These are phyloP conservation scores for Tetanocera ferruginea DNA, from an alignment of 2,888 invertebrate species.

Conservation along the genomic window DNA sequence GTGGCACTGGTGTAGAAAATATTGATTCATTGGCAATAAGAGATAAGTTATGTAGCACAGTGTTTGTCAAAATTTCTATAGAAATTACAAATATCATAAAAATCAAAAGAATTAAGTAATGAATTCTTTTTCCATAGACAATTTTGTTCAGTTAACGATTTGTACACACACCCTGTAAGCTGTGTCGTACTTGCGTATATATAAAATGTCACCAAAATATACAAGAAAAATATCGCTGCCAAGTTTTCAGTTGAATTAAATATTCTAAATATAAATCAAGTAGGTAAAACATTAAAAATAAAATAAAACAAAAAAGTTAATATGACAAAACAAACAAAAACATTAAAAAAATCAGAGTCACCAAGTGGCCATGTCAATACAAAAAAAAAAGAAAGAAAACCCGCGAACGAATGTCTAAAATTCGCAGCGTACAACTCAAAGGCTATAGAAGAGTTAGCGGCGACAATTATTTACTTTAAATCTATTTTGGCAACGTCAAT, in stretches of 20 bases:
- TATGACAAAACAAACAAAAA: slow-evolving; percentile 40
- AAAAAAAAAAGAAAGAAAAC: background rate
- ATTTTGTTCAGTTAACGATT: background rate
- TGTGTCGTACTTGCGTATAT: too few relatives aligned
- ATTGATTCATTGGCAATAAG: too few relatives aligned
- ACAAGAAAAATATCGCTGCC: slow-evolving; percentile 12
- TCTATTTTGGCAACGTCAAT: slow-evolving; percentile 13
- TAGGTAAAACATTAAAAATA: slow-evolving; percentile 40
- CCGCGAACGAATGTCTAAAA: background rate
- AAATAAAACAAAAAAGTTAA: slow-evolving; percentile 37
- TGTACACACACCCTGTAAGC: background rate
- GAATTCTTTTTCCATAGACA: too few relatives aligned
- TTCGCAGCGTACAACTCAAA: background rate
- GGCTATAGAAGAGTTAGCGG: slow-evolving; percentile 6
- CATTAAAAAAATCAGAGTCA: background rate
- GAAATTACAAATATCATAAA: too few relatives aligned
- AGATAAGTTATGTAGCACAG: too few relatives aligned
- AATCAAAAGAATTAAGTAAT: too few relatives aligned
- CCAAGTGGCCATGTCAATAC: background rate
- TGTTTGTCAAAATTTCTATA: too few relatives aligned
- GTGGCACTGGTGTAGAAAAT: too few relatives aligned
- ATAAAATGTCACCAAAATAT: background rate
- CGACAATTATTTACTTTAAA: background rate
- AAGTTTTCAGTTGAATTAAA: slow-evolving; percentile 35
- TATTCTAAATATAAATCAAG: slow-evolving; percentile 50